A percentile compares a stretch with the other conserved stretches of the same genome.
phyloP scores from a whole-genome alignment of 1,140 invertebrate species.

The Aphelenchoides fujianensis region DNA sequence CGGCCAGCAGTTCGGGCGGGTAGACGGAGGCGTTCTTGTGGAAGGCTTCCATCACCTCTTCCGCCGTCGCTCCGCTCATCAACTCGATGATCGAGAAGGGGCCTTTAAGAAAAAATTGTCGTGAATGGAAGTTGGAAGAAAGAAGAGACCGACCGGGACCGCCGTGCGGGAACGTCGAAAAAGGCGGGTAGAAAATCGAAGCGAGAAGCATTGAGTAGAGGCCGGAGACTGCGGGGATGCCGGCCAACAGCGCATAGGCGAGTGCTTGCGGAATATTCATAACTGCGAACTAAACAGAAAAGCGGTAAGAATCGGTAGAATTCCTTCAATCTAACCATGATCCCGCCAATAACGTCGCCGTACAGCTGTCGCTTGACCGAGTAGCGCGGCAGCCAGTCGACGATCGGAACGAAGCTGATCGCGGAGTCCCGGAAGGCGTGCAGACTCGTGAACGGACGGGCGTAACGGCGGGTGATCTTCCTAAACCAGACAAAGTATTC shows the following conservation, averaged over 20 bases:
- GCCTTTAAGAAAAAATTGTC: background rate
- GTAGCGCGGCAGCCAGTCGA: slow-evolving; percentile 12
- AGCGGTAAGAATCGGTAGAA: background rate
- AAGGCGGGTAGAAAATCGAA: background rate
- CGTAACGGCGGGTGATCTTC: slow-evolving; percentile 2
- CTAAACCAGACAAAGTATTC: too few relatives aligned
- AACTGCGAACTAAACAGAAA: background rate
- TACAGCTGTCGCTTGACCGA: background rate
- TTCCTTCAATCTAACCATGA: background rate
- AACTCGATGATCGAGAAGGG: slow-evolving; percentile 7
- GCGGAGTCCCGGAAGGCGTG: background rate
- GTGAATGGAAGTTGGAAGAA: background rate
- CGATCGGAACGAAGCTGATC: background rate
- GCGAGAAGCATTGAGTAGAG: background rate
- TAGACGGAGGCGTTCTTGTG: background rate
- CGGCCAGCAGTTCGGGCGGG: background rate
- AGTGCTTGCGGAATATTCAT: slow-evolving; percentile 1
- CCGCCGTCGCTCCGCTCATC: slow-evolving; percentile 4
- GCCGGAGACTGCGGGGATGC: background rate
- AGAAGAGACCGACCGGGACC: background rate
- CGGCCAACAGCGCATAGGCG: slow-evolving; percentile 1
- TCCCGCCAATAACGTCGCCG: slow-evolving; percentile 6
- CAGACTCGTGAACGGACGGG: background rate
- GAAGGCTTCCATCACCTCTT: background rate
- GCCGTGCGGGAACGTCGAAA: slow-evolving; percentile 7